Evolutionary conservation across 2,888 invertebrate species (phyloP).

Genomic region (Spisula subtruncata): DNA sequence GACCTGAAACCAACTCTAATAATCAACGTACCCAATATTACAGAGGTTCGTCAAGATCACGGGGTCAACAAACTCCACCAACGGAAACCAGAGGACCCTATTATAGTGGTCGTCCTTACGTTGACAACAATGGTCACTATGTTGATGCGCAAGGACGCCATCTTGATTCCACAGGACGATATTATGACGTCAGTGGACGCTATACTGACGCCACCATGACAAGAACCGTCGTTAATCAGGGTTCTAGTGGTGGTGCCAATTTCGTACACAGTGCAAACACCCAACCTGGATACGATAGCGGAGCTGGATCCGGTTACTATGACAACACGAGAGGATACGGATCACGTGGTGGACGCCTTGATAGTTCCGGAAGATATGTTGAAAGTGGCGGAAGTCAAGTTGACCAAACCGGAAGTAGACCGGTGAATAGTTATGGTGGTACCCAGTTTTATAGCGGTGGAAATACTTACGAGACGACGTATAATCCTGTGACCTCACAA

Average conservation of each 20-base stretch:
- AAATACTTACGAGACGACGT: slow-evolving; percentile 55
- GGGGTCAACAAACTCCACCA: slow-evolving; percentile 1
- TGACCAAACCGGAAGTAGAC: slow-evolving; percentile 36
- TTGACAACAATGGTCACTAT: slow-evolving; percentile 60
- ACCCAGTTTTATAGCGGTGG: slow-evolving; percentile 61
- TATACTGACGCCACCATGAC: slow-evolving; percentile 49
- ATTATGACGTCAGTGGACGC: slow-evolving; percentile 60
- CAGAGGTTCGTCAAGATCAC: neutral
- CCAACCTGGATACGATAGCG: neutral
- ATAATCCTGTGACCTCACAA: slow-evolving; percentile 62
- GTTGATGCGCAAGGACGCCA: slow-evolving; percentile 60
- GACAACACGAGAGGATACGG: slow-evolving; percentile 4
- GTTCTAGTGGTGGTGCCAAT: slow-evolving; percentile 1
- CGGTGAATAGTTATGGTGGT: slow-evolving; percentile 62
- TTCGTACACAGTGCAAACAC: neutral
- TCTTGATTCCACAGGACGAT: slow-evolving; percentile 63
- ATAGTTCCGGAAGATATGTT: slow-evolving; percentile 27
- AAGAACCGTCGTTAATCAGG: slow-evolving; percentile 38
- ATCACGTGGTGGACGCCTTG: slow-evolving; percentile 34
- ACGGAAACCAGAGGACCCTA: slow-evolving; percentile 42
- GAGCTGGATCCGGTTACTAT: neutral
- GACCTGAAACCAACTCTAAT: slow-evolving; percentile 21
- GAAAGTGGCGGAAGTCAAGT: neutral
- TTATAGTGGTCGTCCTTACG: slow-evolving; percentile 49
- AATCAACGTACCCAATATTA: slow-evolving; percentile 16